phyloP scores from a whole-genome alignment of 2,797 vertebrate genomes.

The Gymnoscopelus braueri region DNA sequence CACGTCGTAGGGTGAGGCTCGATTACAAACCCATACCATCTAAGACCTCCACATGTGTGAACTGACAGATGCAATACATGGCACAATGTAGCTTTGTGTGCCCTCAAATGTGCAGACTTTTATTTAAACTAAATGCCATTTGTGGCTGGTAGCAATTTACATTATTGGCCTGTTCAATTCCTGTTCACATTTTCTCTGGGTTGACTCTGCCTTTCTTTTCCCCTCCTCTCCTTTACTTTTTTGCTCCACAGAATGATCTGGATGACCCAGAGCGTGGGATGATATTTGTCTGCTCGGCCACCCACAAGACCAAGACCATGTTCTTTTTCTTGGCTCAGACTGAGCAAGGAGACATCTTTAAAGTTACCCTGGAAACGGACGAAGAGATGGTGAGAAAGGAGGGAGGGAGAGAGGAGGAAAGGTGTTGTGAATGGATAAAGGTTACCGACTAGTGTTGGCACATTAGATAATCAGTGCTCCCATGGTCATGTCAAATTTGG shows the following conservation, averaged over 20 bases:
- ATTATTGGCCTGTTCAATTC: conserved; percentile 15
- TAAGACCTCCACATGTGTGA: too few relatives aligned
- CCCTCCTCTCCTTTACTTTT: neutral
- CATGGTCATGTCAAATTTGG: too few relatives aligned
- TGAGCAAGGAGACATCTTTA: conserved; percentile 98
- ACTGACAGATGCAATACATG: too few relatives aligned
- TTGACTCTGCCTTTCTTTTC: neutral
- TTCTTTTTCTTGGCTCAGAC: conserved; percentile 99
- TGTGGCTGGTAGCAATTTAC: neutral
- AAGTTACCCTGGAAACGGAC: conserved; percentile 97
- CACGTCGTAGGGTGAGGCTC: conserved; percentile 91
- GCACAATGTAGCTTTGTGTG: too few relatives aligned
- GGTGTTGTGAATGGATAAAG: neutral
- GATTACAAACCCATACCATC: neutral
- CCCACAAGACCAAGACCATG: conserved; percentile 99
- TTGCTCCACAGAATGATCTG: conserved; percentile 88
- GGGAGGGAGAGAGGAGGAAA: too few relatives aligned
- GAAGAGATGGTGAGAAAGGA: conserved; percentile 93
- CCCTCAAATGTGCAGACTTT: neutral
- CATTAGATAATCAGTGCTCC: too few relatives aligned
- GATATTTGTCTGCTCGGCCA: conserved; percentile 99
- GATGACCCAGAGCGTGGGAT: conserved; percentile 98
- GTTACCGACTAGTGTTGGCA: too few relatives aligned
- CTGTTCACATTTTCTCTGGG: neutral
- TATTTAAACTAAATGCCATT: conserved; percentile 8